These are phyloP conservation scores for Hesperophylax magnus DNA, from an alignment of 1,140 invertebrate species.

Conservation along the genomic window DNA sequence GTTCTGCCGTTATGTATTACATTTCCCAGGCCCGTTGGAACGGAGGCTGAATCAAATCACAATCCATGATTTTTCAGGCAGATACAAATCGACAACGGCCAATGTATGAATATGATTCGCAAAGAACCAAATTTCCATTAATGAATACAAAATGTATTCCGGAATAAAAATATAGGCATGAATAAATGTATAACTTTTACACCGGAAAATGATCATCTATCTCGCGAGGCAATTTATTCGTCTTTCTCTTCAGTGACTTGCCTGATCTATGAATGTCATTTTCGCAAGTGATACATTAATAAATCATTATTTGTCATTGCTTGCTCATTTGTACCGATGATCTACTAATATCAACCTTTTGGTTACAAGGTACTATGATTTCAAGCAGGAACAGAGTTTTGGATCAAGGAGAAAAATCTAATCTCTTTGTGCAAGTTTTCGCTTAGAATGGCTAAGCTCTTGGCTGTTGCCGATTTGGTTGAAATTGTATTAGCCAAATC, in stretches of 20 bases:
- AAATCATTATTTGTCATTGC: background rate
- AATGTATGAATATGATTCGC: slow-evolving; percentile 11
- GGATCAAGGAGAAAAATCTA: no score
- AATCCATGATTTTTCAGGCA: background rate
- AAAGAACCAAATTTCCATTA: background rate
- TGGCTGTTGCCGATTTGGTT: no score
- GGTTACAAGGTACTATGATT: no score
- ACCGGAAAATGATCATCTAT: slow-evolving; percentile 7
- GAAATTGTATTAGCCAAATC: no score
- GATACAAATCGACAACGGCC: slow-evolving; percentile 5
- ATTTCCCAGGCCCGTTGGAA: no score
- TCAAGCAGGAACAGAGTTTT: no score
- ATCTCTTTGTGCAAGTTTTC: no score
- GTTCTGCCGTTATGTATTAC: no score
- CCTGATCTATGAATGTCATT: background rate
- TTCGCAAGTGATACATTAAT: slow-evolving; percentile 8
- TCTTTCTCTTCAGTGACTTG: no score
- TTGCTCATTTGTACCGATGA: background rate
- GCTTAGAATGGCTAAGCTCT: no score
- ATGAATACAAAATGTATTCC: slow-evolving; percentile 16
- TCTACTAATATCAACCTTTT: no score
- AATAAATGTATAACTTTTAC: slow-evolving; percentile 16
- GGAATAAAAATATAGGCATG: background rate
- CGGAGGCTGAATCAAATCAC: no score
- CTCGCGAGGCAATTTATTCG: background rate